phyloP scores from a whole-genome alignment of 2,888 invertebrate species.

The Sarcophaga rosellei region DNA sequence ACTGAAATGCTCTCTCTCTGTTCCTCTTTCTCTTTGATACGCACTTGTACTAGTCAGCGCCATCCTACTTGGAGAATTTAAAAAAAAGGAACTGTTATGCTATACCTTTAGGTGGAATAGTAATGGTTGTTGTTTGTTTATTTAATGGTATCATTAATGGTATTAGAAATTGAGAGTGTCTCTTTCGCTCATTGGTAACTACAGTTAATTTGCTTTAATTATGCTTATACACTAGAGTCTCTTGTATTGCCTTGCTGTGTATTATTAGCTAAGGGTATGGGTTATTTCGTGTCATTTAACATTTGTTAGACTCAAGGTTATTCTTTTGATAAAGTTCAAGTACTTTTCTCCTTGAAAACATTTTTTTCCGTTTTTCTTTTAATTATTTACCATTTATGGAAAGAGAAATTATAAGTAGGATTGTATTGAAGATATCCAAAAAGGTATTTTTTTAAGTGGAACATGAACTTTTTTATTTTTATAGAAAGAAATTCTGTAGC shows the following conservation, averaged over 20 bases:
- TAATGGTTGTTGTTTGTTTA: background rate
- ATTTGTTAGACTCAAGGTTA: conserved; percentile 38
- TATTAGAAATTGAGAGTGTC: background rate
- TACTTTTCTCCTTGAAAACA: conserved; percentile 50
- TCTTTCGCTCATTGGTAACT: background rate
- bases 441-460: too few relatives aligned
- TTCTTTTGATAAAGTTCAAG: conserved; percentile 46
- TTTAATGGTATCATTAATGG: background rate
- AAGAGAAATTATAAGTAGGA: too few relatives aligned
- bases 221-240: too few relatives aligned
- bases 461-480: too few relatives aligned
- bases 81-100: too few relatives aligned
- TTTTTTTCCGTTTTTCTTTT: background rate
- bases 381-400: background rate
- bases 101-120: too few relatives aligned
- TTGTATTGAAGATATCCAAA: too few relatives aligned
- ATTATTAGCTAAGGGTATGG: background rate
- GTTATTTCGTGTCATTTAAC: background rate
- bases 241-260: background rate
- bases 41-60: too few relatives aligned
- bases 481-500: too few relatives aligned
- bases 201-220: conserved; percentile 41
- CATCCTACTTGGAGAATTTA: too few relatives aligned
- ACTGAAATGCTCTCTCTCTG: background rate
- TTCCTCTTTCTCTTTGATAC: background rate